Base-by-base conservation (phyloP, 2,888 invertebrate species). In the Drosophila paracracens region DNA sequence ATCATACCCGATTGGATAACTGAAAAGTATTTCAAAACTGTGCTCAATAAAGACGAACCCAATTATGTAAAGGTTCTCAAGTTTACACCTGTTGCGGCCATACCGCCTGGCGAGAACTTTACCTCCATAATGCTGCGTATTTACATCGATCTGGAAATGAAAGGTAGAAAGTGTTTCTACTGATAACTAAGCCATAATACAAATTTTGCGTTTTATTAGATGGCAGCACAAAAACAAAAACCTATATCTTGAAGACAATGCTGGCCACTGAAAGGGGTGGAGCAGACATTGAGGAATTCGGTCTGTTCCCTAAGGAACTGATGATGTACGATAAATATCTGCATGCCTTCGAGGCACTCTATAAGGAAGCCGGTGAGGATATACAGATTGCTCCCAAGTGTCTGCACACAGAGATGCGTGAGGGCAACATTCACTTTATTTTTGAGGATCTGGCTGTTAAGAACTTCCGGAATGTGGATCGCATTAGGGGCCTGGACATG, bases 71-170 rank as follows among this genome's bases (percentile, higher is more conserved):
- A 77, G 33, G 71, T 92, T 3, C 25, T 79, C 0, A 85, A 83
- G 16, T 90, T 92, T 40, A 84, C 76, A 0, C 74, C 88, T 1
- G 83, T 83, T 25, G 91, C 92, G 4, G 92, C 92, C 0, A 90
- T 85, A 59, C 83, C 90, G 0, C 86, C 91, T 0, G 93, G 92
- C 2, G 92, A 92, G 62, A 92, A 93, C 56, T 92, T 87, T 50
- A 87, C 90, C 4, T 92, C 92, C 2, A 66, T 86, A 10, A 92
- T 93, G 87, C 43, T 91, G 21, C 86, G 92, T n/a, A 72, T 90
- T 2, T 64, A 80, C 2, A 81, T 93, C 10, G 88, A 89, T 13
- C 40, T 93, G 38, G 76, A 86, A 64, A 70, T 92, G 65, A 86
- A 83, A 65, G 88, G 92, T 92, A 33, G 29, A 38, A 38, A 6